phyloP scores from a whole-genome alignment of 2,888 invertebrate genomes.

The Lepidonotus clava region DNA sequence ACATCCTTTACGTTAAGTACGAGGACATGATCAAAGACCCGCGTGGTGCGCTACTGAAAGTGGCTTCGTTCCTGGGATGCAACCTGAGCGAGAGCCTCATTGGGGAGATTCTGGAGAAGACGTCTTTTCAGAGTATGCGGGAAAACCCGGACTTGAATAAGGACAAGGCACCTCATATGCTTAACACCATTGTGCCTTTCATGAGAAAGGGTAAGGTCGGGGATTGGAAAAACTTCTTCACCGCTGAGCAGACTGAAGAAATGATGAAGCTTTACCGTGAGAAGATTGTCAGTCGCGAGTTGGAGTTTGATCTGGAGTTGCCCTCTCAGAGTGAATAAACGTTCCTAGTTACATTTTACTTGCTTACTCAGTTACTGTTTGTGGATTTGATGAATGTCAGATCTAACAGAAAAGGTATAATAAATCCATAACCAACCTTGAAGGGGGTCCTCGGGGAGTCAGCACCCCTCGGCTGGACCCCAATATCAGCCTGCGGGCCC shows the following conservation, averaged over 20 bases:
- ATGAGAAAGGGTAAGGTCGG: conserved; percentile 62
- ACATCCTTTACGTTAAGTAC: conserved; percentile 49
- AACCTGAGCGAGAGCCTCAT: conserved; percentile 58
- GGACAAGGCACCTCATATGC: not conserved
- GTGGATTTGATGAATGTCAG: too few relatives aligned
- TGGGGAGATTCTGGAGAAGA: conserved; percentile 57
- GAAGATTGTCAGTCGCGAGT: not conserved
- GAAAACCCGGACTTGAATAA: conserved; percentile 58
- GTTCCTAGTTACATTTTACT: too few relatives aligned
- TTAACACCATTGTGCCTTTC: conserved; percentile 55
- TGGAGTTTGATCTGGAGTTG: conserved; percentile 46
- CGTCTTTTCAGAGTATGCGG: conserved; percentile 61
- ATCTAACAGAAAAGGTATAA: too few relatives aligned
- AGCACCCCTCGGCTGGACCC: too few relatives aligned
- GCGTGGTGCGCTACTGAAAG: conserved; percentile 60
- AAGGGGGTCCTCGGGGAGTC: too few relatives aligned
- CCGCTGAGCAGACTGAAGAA: conserved; percentile 53
- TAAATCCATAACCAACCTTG: too few relatives aligned
- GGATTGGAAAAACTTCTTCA: conserved; percentile 58
- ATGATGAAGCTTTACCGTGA: conserved; percentile 16
- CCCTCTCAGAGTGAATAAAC: too few relatives aligned
- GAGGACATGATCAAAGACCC: conserved; percentile 61
- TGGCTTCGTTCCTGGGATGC: conserved; percentile 66
- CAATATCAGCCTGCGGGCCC: too few relatives aligned
- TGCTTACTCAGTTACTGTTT: too few relatives aligned